Evolutionary conservation across 2,113 vertebrate species (phyloP).

Genomic region (Nibea coibor): DNA sequence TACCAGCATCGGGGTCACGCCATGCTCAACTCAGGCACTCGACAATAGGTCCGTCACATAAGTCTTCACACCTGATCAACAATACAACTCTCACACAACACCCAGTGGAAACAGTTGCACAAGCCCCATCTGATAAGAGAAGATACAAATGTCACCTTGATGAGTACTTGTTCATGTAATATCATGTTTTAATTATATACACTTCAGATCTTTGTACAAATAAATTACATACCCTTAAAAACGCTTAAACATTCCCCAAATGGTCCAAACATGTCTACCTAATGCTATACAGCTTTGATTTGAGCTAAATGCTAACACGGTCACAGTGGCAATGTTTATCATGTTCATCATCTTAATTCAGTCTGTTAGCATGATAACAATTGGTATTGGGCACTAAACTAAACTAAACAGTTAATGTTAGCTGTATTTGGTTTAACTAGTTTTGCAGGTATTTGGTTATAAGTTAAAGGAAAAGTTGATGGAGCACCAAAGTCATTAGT

Average conservation of each 20-base stretch:
- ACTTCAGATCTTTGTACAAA: not conserved
- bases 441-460: not conserved
- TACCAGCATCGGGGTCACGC: constrained; percentile 69
- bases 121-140: constrained; percentile 34
- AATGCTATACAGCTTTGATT: not conserved
- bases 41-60: constrained; percentile 46
- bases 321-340: not conserved
- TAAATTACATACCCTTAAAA: not conserved
- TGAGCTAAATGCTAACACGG: not conserved
- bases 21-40: constrained; percentile 43
- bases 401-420: too few species aligned
- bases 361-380: not conserved
- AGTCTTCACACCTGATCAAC: constrained; percentile 69
- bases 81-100: constrained; percentile 33
- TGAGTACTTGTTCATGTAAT: not conserved
- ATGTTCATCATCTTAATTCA: not conserved
- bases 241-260: not conserved
- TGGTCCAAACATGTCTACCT: not conserved
- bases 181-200: not conserved
- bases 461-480: not conserved
- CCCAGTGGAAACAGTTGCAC: constrained; percentile 53
- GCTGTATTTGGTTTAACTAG: too few species aligned
- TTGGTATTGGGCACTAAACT: not conserved
- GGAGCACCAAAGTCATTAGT: not conserved
- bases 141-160: constrained; percentile 38